Percentiles rank a stretch among this genome's conserved stretches.
These are phyloP conservation scores for Rynchops niger DNA, from an alignment of 2,113 vertebrate genomes.

Conservation along the genomic window DNA sequence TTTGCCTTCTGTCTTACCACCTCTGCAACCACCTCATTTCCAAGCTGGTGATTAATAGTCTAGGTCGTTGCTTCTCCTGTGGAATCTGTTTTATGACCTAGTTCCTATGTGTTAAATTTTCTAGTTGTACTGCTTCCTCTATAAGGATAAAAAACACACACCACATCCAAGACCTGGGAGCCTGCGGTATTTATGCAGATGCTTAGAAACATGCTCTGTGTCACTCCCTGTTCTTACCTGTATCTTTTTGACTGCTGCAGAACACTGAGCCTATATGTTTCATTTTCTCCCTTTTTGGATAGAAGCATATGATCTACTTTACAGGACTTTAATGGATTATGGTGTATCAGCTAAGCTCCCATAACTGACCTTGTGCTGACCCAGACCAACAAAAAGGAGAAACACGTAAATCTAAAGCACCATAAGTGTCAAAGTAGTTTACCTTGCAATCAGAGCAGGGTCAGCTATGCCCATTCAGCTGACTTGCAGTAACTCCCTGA, in stretches of 20 bases:
- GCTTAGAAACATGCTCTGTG: not conserved
- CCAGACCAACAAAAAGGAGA: not conserved
- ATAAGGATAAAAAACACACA: not conserved
- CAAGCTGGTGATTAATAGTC: not conserved
- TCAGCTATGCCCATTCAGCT: not conserved
- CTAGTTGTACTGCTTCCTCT: not conserved
- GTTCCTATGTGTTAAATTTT: not conserved
- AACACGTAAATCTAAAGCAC: not conserved
- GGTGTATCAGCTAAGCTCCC: not conserved
- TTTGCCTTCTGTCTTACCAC: not conserved
- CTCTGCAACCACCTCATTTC: not conserved
- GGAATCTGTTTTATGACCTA: not conserved
- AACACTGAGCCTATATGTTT: not conserved
- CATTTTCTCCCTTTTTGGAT: not conserved
- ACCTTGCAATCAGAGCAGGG: not conserved
- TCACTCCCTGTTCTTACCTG: not conserved
- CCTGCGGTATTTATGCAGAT: not conserved
- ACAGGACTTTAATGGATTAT: not conserved
- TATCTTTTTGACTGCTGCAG: not conserved
- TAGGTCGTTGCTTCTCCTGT: not conserved
- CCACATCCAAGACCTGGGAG: not conserved
- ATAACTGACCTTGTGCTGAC: not conserved
- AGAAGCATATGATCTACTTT: not conserved
- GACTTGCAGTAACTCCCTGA: not conserved
- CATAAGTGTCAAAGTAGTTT: not conserved